A percentile compares a stretch with the other conserved stretches of the same genome.
phyloP scores from a whole-genome alignment of 2,113 vertebrate species.

The Isurus oxyrinchus region DNA sequence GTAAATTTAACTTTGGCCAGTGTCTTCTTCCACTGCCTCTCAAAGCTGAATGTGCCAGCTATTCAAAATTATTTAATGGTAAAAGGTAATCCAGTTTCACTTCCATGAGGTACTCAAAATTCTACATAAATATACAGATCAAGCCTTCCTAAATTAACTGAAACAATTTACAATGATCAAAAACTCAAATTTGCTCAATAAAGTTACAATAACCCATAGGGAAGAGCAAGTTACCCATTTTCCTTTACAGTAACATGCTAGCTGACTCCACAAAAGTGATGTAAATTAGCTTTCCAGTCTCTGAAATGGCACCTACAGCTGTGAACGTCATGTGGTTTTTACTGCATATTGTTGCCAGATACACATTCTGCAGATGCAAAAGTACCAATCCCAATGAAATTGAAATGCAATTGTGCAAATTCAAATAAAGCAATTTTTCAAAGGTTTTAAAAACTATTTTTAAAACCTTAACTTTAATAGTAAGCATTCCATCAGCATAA shows the following conservation, averaged over 20 bases:
- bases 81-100: neutral
- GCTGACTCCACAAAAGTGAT: neutral
- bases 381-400: neutral
- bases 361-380: neutral
- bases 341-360: neutral
- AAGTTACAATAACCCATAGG: neutral
- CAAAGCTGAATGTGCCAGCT: neutral
- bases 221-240: neutral
- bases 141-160: neutral
- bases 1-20: neutral
- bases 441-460: neutral
- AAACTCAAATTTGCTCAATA: neutral
- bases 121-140: neutral
- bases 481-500: neutral
- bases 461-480: neutral
- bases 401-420: neutral
- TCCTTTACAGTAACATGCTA: neutral
- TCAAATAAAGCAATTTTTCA: neutral
- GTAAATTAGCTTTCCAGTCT: neutral
- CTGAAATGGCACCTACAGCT: neutral
- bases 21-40: neutral
- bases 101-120: neutral
- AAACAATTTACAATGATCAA: neutral
- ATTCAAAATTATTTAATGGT: neutral
- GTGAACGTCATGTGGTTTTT: neutral